Evolutionary conservation across 30 jellyfish, hydroid and myxozoan genomes (phyloP).

Genomic region (Rhopilema esculentum): DNA sequence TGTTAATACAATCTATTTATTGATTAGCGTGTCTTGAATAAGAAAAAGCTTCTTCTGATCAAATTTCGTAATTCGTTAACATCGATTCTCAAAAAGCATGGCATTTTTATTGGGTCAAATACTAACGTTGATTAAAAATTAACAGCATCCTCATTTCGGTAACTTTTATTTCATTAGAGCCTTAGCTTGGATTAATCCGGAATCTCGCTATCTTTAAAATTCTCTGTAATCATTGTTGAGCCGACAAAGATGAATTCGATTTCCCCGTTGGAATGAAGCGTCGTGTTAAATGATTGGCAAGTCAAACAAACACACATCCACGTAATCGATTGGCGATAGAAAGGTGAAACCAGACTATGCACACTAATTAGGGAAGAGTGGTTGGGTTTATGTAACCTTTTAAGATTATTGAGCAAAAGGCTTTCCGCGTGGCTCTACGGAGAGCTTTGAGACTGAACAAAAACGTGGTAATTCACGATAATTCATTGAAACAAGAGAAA

Average conservation of each 20-base stretch:
- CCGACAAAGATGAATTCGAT: conserved; percentile 55
- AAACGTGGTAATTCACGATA: neutral
- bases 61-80: conserved; percentile 20
- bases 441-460: neutral
- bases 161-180: conserved; percentile 59
- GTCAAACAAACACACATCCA: conserved; percentile 34
- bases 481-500: neutral
- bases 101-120: conserved; percentile 42
- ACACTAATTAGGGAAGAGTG: conserved; percentile 1
- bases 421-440: neutral
- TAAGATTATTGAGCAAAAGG: neutral
- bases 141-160: conserved; percentile 60
- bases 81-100: conserved; percentile 37
- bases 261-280: conserved; percentile 13
- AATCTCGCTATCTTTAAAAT: conserved; percentile 41
- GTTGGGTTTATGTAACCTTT: conserved; percentile 14
- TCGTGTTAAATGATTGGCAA: conserved; percentile 25
- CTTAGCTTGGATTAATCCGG: conserved; percentile 43
- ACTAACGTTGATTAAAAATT: conserved; percentile 39
- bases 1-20: conserved; percentile 20
- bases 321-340: neutral
- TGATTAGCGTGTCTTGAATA: conserved; percentile 21
- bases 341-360: neutral
- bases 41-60: neutral
- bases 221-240: conserved; percentile 45